Conservation (phyloP, 2,888 invertebrate species). For the Lamellibrachia satsuma region DNA sequence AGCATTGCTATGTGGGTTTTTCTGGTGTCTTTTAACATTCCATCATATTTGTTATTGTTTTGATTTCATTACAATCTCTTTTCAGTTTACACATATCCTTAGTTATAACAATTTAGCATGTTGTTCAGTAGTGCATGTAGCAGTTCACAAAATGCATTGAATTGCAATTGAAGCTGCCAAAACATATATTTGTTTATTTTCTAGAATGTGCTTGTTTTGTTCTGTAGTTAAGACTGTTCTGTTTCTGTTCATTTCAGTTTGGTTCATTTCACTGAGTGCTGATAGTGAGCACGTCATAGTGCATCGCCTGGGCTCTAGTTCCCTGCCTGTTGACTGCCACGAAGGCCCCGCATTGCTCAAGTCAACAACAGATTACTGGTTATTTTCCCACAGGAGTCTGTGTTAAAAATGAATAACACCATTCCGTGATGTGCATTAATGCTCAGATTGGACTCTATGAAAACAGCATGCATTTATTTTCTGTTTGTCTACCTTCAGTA, state of each 20-base stretch:
- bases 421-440: neutral
- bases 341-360: neutral
- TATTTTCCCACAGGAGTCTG: neutral
- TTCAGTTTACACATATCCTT: neutral
- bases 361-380: neutral
- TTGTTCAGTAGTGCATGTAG: neutral
- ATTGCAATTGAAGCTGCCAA: neutral
- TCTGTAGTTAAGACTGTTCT: neutral
- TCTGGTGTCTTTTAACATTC: too few species aligned
- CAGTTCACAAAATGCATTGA: neutral
- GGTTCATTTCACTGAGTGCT: neutral
- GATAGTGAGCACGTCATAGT: neutral
- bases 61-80: neutral
- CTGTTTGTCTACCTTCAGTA: neutral
- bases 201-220: neutral
- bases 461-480: neutral
- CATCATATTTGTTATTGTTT: neutral
- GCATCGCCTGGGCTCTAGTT: neutral
- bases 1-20: too few species aligned
- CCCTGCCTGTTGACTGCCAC: neutral
- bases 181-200: neutral
- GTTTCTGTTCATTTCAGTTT: constrained; percentile 4
- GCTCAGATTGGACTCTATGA: neutral
- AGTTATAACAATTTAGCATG: neutral
- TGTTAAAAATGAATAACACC: constrained; percentile 1